Base-by-base conservation (phyloP, 2,113 vertebrate genomes). In the Sprattus sprattus region DNA sequence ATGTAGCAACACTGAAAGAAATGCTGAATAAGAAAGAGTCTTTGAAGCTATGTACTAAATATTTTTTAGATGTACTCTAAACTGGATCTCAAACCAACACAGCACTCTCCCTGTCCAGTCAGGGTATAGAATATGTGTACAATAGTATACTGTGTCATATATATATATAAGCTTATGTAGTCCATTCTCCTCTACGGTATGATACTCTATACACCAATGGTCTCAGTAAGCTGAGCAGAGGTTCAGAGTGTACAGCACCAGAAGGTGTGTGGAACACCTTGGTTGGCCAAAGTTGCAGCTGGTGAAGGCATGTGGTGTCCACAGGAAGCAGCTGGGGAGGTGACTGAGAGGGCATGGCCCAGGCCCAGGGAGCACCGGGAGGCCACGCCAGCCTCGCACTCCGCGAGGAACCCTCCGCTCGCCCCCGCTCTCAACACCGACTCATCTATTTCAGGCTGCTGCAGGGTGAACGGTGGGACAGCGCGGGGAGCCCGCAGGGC, bases 391-490 rank as follows among this genome's bases (percentile, higher is more conserved):
- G 32, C 71, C 71, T 78, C 71, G 11, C 71, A 44, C 71, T 78
- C 71, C 28, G 28, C 25, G 2, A 32, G 71, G 28, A 78, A 32
- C 71, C 13, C 71, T 5, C 71, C 71, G 3, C 71, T 0, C 71
- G 28, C 71, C 39, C 20, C 71, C 71, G 3, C 71, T 0, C 71
- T 11, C 71, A 78, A 39, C 25, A 78, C 25, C 28, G 13, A 39
- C 71, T 78, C 18, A 75, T 52, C 46, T 15, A 32, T 47, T 82
- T n/a, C 10, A 85, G 52, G 44, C 60, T 85, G 60, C 20, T 50
- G 57, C 75, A 49, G 75, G 39, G 3, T 22, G 46, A 82, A 39
- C 46, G 28, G 81, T 49, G 16, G 45, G 86, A n/a, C 22, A 45
- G 32, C n/a, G 18, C n/a, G 75, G 57, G 28, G 8, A 81, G 71